Evolutionary conservation across 2,797 vertebrate species (phyloP).

Genomic region (Takifugu ocellatus): DNA sequence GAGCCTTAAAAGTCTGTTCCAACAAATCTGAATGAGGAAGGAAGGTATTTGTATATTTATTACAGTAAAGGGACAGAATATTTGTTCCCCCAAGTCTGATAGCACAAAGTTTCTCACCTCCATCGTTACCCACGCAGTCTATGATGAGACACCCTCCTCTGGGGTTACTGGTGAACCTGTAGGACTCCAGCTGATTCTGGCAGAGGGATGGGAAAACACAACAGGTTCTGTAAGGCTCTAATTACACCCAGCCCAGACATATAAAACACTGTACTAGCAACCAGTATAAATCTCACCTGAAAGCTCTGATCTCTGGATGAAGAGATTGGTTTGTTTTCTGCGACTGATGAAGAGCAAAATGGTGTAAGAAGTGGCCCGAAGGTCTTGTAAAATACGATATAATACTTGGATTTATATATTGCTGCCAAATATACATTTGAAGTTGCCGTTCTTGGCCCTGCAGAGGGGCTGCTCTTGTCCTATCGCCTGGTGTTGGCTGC

Average conservation of each 20-base stretch:
- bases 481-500: too few species aligned
- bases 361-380: background rate
- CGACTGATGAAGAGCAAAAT: constrained; percentile 12
- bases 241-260: background rate
- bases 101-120: constrained; percentile 74
- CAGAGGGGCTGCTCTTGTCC: too few species aligned
- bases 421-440: too few species aligned
- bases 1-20: constrained; percentile 70
- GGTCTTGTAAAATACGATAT: constrained; percentile 5
- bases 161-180: constrained; percentile 76
- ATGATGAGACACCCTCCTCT: constrained; percentile 90
- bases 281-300: constrained; percentile 37
- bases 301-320: constrained; percentile 8
- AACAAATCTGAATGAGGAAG: constrained; percentile 72
- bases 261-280: background rate
- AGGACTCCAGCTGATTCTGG: constrained; percentile 68
- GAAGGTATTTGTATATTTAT: background rate
- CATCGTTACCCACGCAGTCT: constrained; percentile 86
- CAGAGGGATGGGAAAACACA: constrained; percentile 25
- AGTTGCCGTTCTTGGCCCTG: too few species aligned
- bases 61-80: background rate
- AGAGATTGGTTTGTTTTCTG: constrained; percentile 12
- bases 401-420: too few species aligned
- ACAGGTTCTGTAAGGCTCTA: constrained; percentile 6
- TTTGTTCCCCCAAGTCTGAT: background rate